A percentile compares a stretch with the other conserved stretches of the same genome.
Evolutionary conservation across 2,888 invertebrate genomes (phyloP).

Genomic region (Phlogophora meticulosa): DNA sequence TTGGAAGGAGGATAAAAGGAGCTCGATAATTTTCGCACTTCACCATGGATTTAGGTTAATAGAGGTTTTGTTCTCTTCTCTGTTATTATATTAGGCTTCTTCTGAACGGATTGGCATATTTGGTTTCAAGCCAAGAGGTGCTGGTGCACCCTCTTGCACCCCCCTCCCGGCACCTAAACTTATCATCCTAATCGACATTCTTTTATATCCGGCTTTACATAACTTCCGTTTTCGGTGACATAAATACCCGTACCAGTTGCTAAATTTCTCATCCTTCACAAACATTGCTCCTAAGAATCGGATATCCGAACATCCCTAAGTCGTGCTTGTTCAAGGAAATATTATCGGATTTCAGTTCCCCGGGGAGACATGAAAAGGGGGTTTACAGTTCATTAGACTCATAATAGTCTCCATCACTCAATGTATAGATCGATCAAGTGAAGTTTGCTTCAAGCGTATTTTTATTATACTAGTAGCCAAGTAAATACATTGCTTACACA

Average conservation of each 20-base stretch:
- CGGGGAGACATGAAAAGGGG: constrained; percentile 44
- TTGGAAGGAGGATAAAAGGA: too few species aligned
- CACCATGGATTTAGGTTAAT: too few species aligned
- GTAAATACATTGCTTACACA: constrained; percentile 22
- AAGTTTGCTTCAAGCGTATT: constrained; percentile 18
- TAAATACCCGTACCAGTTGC: constrained; percentile 34
- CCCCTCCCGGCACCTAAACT: too few species aligned
- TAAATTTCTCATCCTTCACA: constrained; percentile 41
- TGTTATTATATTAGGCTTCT: too few species aligned
- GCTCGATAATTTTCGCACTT: too few species aligned
- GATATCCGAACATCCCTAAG: constrained; percentile 56
- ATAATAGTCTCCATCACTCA: constrained; percentile 49
- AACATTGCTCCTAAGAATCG: constrained; percentile 48
- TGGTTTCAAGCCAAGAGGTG: too few species aligned
- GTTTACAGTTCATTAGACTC: constrained; percentile 60
- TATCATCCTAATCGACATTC: not conserved
- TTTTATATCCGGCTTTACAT: not conserved
- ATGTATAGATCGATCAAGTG: constrained; percentile 50
- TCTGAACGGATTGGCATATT: too few species aligned
- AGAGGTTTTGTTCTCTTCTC: too few species aligned
- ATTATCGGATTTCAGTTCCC: constrained; percentile 61
- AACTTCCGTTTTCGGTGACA: constrained; percentile 23
- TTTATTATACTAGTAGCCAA: not conserved
- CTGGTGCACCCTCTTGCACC: too few species aligned
- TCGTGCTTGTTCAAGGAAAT: constrained; percentile 48